Percentiles rank a stretch among this genome's conserved stretches.
Conservation (phyloP, 2,113 vertebrate species). For the Rousettus leschenaultii region DNA sequence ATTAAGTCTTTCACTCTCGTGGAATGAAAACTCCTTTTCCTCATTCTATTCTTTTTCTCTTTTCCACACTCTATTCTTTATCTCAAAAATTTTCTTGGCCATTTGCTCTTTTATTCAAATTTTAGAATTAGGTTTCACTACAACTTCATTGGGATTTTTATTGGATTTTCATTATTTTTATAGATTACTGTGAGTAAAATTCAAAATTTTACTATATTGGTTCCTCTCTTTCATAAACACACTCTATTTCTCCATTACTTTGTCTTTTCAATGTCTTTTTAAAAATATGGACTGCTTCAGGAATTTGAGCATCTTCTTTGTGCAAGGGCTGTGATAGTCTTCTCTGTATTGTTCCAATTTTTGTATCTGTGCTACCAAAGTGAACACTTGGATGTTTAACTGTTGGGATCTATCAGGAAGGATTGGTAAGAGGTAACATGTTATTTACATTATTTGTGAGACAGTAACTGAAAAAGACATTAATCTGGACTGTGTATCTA, state of each 20-base stretch:
- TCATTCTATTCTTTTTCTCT: not conserved
- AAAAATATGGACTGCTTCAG: not conserved
- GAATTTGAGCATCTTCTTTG: not conserved
- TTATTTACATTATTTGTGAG: not conserved
- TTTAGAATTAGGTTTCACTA: not conserved
- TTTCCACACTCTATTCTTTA: not conserved
- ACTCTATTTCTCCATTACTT: not conserved
- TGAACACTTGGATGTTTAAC: not conserved
- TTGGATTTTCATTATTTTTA: not conserved
- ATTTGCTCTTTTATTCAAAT: conserved; percentile 3
- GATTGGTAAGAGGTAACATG: not conserved
- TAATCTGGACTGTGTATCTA: not conserved
- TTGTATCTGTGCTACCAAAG: not conserved
- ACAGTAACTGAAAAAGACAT: not conserved
- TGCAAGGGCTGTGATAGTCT: not conserved
- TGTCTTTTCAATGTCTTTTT: not conserved
- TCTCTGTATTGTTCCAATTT: not conserved
- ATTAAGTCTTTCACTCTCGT: not conserved
- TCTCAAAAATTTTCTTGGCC: not conserved
- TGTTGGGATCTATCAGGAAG: not conserved
- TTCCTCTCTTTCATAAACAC: not conserved
- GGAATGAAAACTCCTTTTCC: not conserved
- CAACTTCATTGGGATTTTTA: not conserved
- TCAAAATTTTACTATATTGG: not conserved
- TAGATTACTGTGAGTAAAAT: not conserved